Evolutionary conservation across 2,888 invertebrate species (phyloP), one percentile per base, ranked within the genome.

Genomic region (Pollenia amentaria): DNA sequence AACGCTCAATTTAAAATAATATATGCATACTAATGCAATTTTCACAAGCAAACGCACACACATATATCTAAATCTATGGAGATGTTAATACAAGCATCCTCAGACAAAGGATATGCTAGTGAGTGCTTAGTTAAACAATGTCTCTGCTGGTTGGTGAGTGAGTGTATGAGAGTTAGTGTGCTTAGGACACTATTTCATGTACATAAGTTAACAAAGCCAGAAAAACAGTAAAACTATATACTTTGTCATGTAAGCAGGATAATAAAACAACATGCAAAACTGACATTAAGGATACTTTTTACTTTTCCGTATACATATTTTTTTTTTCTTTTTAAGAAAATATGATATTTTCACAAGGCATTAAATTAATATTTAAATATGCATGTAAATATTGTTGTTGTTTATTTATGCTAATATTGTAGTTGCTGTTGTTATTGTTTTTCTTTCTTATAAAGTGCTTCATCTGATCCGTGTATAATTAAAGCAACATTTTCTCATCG

Each of bases 1-100:
- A 90, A 91, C 92, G 92, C 92, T 92, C 92, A 92, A 92, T 92
- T 92, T 92, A 92, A 92, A 91, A 91, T 90, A 90, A 91, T 92
- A 90, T 91, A 90, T 90, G 90, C 89, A 90, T 62, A 72, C 75
- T 78, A 77, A 84, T 72, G 72, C 84, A 64, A 83, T 65, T 69
- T 80, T n/a, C 57, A 80, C 44, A 65, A 65, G 29, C 53, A 8
- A 64, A 73, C 21, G 48, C 55, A 62, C 44, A 18, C 12, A 48
- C 73, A 18, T 12, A 64, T 16, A 84, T 65, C 44, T 38, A 46
- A 12, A 4, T 16, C 14, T n/a, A 51, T 40, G 53, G 3, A 69
- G 38, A 38, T 53, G 21, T 53, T 57, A 29, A 9, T 18, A 53
- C n/a, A 11, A 6, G 12, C 53, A 53, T 18, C 10, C 10, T 8